Base-by-base conservation (phyloP, 2,797 vertebrate genomes). In the Threskiornis aethiopicus region DNA sequence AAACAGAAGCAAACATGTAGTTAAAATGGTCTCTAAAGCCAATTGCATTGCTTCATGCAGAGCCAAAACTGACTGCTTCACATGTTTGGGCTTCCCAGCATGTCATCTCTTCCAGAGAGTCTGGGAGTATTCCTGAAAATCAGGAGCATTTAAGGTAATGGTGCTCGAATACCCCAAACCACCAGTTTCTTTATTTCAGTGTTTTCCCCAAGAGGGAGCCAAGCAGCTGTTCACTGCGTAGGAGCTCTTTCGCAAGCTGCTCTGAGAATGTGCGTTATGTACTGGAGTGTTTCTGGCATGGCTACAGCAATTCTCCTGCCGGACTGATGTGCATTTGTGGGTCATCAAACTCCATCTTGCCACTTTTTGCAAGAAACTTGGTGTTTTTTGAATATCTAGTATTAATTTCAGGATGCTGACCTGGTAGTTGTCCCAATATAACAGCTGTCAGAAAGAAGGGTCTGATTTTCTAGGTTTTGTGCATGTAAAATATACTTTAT, bases 151-250 rank as follows among this genome's bases (percentile, higher is more conserved):
- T 83, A 69, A 94, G 85, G 54, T 86, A 66, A 70, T 1, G 17
- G 33, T 80, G 28, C 51, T 87, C 0, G 2, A 89, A 44, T 85
- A 49, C 21, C 16, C 66, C 18, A 70, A 75, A 55, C 51, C 55
- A 42, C 31, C 51, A 46, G 55, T 69, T 78, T 76, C 47, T 84
- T 76, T 76, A 71, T 73, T 87, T 86, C 75, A 77, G 16, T 41
- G 70, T 92, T 96, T 90, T 80, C 86, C 86, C 91, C 93, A 84
- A 92, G 94, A 86, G 91, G 90, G 90, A 95, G 90, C 90, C 91
- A 95, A 80, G 93, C 77, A 89, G 80, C 88, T 73, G 85, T 69
- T 87, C 46, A 4, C 41, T 1, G 5, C 1, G 0, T 31, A 66
- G 67, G 49, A 86, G 61, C 78, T 84, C 46, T 49, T 66, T 16